Evolutionary conservation across 2,888 invertebrate genomes (phyloP).

Genomic region (Oligia strigilis): DNA sequence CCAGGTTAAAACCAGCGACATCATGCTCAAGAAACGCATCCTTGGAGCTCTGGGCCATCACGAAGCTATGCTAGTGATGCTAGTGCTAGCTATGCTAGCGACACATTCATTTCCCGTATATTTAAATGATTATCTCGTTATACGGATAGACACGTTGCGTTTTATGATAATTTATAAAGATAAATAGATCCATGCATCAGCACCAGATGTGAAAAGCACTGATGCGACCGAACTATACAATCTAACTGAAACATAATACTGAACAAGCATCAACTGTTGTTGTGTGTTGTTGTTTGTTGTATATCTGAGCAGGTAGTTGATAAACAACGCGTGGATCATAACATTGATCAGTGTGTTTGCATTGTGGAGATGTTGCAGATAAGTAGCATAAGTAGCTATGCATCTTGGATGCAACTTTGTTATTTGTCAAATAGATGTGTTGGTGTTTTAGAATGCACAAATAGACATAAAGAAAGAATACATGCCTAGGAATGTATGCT

Average conservation of each 20-base stretch:
- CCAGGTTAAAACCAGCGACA: conserved; percentile 26
- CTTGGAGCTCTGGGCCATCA: background rate
- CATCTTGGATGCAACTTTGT: background rate
- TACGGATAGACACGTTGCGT: too few relatives aligned
- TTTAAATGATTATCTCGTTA: background rate
- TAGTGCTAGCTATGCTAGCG: background rate
- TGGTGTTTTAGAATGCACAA: background rate
- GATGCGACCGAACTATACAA: background rate
- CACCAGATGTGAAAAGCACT: conserved; percentile 18
- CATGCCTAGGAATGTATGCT: background rate
- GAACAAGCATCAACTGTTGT: conserved; percentile 15
- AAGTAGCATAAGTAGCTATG: background rate
- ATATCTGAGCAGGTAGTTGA: conserved; percentile 41
- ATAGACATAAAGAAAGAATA: background rate
- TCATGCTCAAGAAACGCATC: conserved; percentile 10
- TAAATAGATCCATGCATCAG: conserved; percentile 1
- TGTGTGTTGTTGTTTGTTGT: conserved; percentile 25
- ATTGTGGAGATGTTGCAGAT: conserved; percentile 9
- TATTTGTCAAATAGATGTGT: background rate
- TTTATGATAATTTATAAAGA: background rate
- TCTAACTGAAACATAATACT: conserved; percentile 33
- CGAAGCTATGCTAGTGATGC: background rate
- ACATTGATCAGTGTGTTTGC: conserved; percentile 11
- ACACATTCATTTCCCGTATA: background rate
- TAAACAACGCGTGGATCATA: conserved; percentile 41